Evolutionary conservation across 2,888 invertebrate genomes (phyloP), one percentile per base, ranked within the genome.

Genomic region (Trachelus troglodyta): DNA sequence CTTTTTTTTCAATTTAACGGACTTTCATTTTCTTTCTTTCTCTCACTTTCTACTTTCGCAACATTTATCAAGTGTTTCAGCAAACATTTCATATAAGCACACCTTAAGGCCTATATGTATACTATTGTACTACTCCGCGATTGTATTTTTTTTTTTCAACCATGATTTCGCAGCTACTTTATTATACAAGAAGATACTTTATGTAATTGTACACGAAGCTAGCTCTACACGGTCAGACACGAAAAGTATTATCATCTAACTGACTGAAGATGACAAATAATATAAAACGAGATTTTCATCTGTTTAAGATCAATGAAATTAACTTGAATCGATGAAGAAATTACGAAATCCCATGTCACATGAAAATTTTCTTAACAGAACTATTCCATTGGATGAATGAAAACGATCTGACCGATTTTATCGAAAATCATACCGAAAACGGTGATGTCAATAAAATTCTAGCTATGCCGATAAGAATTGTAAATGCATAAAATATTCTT

Each of bases 41-140:
- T 77, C 81, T 81, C 79, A 79, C 81, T n/a, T 79, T 84, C 85
- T 89, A 88, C 87, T 87, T 89, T 88, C 87, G 87, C 86, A 82
- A 87, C 85, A 83, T 83, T 87, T 88, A 89, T 88, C 88, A 87
- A 88, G 89, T 85, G 86, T 85, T 85, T 56, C 87, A 87, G 82
- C 85, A 84, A 83, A 84, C 79, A 81, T 80, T 83, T 80, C 76
- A 82, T 83, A 79, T 80, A 85, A 85, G 85, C 85, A 84, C 83
- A 83, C 80, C 82, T 83, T 82, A 84, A 85, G 83, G 85, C 82
- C 85, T 85, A 85, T 82, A 35, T 35, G 35, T 12, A 69, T 30
- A 77, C 76, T 73, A 71, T 84, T 80, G 80, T 83, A 81, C 83
- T 83, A 83, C 84, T 76, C 77, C 79, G 81, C 81, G 79, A 76